Base-by-base conservation (phyloP, 2,888 invertebrate genomes). In the Drosophila greeni region DNA sequence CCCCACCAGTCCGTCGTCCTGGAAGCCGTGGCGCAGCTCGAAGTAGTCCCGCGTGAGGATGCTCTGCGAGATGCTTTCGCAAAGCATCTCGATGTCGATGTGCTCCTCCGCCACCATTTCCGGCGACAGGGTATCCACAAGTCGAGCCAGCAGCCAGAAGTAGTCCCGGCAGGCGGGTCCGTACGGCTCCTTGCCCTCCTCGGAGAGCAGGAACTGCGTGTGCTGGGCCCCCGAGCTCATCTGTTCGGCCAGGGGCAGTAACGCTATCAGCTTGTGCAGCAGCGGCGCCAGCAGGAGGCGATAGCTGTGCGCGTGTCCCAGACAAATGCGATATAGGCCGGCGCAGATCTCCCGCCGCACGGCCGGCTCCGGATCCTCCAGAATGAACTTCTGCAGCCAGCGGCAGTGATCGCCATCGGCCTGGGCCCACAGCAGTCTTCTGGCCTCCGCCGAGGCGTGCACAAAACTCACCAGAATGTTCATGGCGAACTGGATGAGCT, bases 161-260 rank as follows among this genome's bases (percentile, higher is more conserved):
- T 97, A 98, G 87, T 98, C 97, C 8, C 97, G 90, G 86, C 97
- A 97, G 1, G 97, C 97, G 1, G 97, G 97, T 0, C 97, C 97
- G 86, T 96, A 97, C 0, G 97, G 96, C 85, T 97, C 97, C 86
- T 97, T 96, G n/a, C 95, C 95, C 52, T 87, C 87, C 43, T 87
- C 87, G 7, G 87, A 87, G 2, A 87, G 70, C 69, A 87, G 69
- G 26, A 87, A 88, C 62, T 88, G 88, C 14, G 90, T 77, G 84
- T 89, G 73, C 82, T 89, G 61, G 66, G 87, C 68, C 65, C 84
- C 85, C 3, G 85, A 84, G 8, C 94, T 92, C 94, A 97, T 96
- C 77, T 94, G 92, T 73, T 97, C 95, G 2, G 97, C 97, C 56
- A 95, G 92, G 9, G 94, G 92, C 76, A 97, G 90, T 86, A 96